A percentile compares a stretch with the other conserved stretches of the same genome.
These are phyloP conservation scores for Drosophila setosimentum DNA, from an alignment of 2,888 invertebrate species.

Conservation along the genomic window DNA sequence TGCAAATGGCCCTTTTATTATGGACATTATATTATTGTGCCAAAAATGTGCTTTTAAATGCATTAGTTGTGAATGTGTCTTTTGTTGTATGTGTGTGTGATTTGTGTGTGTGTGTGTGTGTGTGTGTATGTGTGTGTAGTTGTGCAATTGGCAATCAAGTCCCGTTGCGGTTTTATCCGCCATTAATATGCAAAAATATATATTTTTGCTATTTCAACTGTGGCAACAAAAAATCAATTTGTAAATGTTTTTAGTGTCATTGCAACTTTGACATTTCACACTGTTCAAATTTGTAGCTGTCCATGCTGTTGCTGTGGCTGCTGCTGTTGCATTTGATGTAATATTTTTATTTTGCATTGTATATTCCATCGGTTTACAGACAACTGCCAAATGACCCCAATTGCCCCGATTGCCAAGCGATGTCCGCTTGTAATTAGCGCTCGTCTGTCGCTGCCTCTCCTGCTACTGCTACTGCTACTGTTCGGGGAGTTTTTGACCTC, in stretches of 20 bases:
- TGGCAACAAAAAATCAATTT: slow-evolving; percentile 76
- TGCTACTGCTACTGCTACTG: slow-evolving; percentile 14
- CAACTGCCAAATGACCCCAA: slow-evolving; percentile 72
- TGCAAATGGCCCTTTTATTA: slow-evolving; percentile 76
- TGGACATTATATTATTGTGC: slow-evolving; percentile 74
- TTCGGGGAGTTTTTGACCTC: slow-evolving; percentile 76
- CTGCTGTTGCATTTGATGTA: slow-evolving; percentile 32
- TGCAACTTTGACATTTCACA: slow-evolving; percentile 75
- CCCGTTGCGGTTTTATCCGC: slow-evolving; percentile 66
- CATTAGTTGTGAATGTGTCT: slow-evolving; percentile 44
- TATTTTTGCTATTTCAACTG: slow-evolving; percentile 30
- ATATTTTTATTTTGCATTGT: slow-evolving; percentile 32
- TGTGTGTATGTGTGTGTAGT: not conserved
- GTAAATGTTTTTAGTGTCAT: slow-evolving; percentile 72
- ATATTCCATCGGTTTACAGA: slow-evolving; percentile 47
- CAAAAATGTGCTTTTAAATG: slow-evolving; percentile 66
- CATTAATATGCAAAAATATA: slow-evolving; percentile 60
- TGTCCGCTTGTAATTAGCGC: slow-evolving; percentile 70
- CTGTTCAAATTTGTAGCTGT: slow-evolving; percentile 44
- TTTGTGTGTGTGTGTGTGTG: slow-evolving; percentile 10
- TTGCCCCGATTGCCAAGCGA: slow-evolving; percentile 49
- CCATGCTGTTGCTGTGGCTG: slow-evolving; percentile 18
- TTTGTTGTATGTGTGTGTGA: slow-evolving; percentile 6
- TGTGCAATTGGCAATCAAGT: slow-evolving; percentile 52
- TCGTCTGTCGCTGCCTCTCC: slow-evolving; percentile 24